Base-by-base conservation (phyloP, 2,888 invertebrate genomes). In the Diarsia dahlii region DNA sequence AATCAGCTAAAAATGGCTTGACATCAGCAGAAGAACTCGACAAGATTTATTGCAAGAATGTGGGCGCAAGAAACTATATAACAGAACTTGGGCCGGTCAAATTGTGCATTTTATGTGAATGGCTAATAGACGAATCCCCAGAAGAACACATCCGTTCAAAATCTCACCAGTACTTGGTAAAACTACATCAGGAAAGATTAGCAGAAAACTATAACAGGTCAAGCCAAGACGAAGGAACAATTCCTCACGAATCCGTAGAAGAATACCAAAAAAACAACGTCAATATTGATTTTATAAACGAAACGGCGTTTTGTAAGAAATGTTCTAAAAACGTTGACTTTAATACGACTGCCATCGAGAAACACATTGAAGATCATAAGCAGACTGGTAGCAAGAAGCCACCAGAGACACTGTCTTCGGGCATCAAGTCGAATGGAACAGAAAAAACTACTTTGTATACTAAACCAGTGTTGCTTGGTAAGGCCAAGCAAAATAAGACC, bases 281-380 rank as follows among this genome's bases (percentile, higher is more conserved):
- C 15, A 74, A 74, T 28, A 83, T 83, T n/a, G 54, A 86, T 28
- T 69, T 85, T 13, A 52, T 78, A 28, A 69, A 63, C 28, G 78
- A 83, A 63, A 76, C 71, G 56, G 84, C 85, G 12, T 76, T 71
- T 54, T 83, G 82, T 23, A 84, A 84, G 58, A 77, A 69, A 20
- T 83, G 82, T 77, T 71, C 68, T 0, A 74, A 73, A 50, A 66
- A 69, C 54, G 65, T 83, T 34, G 84, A 80, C 15, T 83, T 80
- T 54, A 63, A 69, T 63, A 73, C 56, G 28, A 10, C 39, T 13
- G 73, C 84, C 34, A 80, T 83, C 10, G 77, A 80, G 0, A 71
- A 63, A 46, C 82, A 83, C 39, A 83, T 83, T 50, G 68, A 77
- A 20, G 73, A 77, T 12, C 82, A 83, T 63, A 65, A 66, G 13